These are phyloP conservation scores for Brachyhypopomus gauderio DNA, from an alignment of 2,113 vertebrate species.

Conservation along the genomic window DNA sequence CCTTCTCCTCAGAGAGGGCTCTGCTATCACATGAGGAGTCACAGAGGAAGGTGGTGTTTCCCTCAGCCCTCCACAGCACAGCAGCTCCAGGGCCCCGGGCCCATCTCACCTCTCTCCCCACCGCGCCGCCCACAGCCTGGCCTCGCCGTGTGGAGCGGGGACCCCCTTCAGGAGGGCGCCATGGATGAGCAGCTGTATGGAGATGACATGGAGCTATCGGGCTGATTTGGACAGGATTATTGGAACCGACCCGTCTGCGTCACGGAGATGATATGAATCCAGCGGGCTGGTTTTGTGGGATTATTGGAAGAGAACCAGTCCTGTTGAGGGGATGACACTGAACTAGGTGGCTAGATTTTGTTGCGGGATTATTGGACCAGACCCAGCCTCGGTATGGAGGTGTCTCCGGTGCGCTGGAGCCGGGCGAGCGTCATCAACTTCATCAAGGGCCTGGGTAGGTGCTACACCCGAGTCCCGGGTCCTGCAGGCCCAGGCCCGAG, in stretches of 20 bases:
- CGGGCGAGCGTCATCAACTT: slow-evolving; percentile 91
- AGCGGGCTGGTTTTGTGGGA: not conserved
- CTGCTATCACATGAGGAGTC: slow-evolving; percentile 66
- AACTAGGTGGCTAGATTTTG: slow-evolving; percentile 32
- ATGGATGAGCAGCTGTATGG: not conserved
- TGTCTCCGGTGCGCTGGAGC: slow-evolving; percentile 90
- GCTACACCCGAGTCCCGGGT: not conserved
- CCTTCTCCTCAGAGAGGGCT: slow-evolving; percentile 74
- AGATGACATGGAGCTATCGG: not conserved
- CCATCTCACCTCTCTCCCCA: not conserved
- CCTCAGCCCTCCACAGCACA: not conserved
- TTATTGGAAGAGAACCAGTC: not conserved
- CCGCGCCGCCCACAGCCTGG: not conserved
- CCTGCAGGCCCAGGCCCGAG: not conserved
- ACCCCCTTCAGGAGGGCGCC: not conserved
- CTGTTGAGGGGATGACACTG: not conserved
- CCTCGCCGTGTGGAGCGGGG: not conserved
- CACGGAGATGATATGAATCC: not conserved
- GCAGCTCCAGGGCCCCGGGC: not conserved
- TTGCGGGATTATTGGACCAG: slow-evolving; percentile 37
- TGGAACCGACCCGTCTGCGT: not conserved
- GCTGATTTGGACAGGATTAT: not conserved
- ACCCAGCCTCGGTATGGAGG: slow-evolving; percentile 76
- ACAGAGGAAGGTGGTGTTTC: slow-evolving; percentile 38
- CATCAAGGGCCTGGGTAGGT: slow-evolving; percentile 96